These are phyloP conservation scores for Helleia helle DNA, from an alignment of 2,888 invertebrate species.

Conservation along the genomic window DNA sequence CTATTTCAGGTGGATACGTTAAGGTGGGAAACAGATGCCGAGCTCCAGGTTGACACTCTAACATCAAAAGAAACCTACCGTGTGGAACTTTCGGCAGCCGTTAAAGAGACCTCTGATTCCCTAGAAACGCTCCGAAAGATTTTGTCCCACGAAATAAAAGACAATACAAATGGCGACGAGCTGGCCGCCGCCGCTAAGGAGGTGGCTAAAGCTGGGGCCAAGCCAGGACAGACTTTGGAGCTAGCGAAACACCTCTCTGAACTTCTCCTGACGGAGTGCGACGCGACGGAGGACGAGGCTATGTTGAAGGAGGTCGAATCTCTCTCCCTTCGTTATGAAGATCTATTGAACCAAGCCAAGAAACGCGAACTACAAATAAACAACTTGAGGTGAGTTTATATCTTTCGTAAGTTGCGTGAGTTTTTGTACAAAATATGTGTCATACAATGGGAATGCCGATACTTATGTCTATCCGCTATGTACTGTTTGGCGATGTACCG, in stretches of 20 bases:
- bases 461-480: conserved; percentile 13
- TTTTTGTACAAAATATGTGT: not conserved
- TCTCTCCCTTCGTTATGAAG: conserved; percentile 79
- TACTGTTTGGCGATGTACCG: conserved; percentile 15
- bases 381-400: conserved; percentile 79
- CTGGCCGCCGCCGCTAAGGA: conserved; percentile 78
- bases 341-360: conserved; percentile 80
- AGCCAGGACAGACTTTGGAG: conserved; percentile 87
- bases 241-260: conserved; percentile 85
- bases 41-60: conserved; percentile 88
- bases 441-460: conserved; percentile 11
- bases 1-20: conserved; percentile 79
- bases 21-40: conserved; percentile 83
- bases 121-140: conserved; percentile 79
- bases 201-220: conserved; percentile 83
- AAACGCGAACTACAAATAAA: conserved; percentile 83
- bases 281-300: conserved; percentile 78
- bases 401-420: conserved; percentile 5
- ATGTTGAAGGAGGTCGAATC: conserved; percentile 77
- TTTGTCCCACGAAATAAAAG: conserved; percentile 42
- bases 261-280: conserved; percentile 82
- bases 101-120: conserved; percentile 80
- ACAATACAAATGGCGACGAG: conserved; percentile 72
- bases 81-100: conserved; percentile 82
- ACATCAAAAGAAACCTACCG: conserved; percentile 89